Evolutionary conservation across 2,888 invertebrate genomes (phyloP), one percentile per base, ranked within the genome.

Genomic region (Mactromeris polynyma): DNA sequence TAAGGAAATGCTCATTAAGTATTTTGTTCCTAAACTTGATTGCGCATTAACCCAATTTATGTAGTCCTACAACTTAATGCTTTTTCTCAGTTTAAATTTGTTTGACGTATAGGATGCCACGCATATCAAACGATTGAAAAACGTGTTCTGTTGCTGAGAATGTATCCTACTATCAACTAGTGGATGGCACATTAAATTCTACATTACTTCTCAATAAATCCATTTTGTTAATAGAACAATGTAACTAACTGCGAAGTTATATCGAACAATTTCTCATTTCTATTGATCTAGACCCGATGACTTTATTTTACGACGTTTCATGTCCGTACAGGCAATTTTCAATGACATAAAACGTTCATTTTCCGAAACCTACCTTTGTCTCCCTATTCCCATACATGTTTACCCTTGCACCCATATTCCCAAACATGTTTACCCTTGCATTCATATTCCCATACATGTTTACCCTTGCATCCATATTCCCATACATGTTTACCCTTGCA

Each of bases 291-390:
- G 73, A 73, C 73, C 17, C 33, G 1, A 73, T 36, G 73, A 73
- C 73, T 73, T 73, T 26, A 33, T 73, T 73, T 73, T 73, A 73
- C 73, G 73, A 33, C 73, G 33, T 73, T 36, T 73, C 36, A 73
- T 73, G 36, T 73, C 36, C 73, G 36, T 26, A 73, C 4, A 36
- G 19, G 73, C 33, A 73, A 73, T 73, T 17, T 73, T 73, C 73
- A 17, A 73, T 36, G 73, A 33, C 73, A 73, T 73, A 73, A 73
- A 33, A 73, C 33, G 36, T 33, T 17, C 14, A 46, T 17, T 14
- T 11, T 46, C n/a, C n/a, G n/a, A n/a, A n/a, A n/a, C n/a, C n/a
- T n/a, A n/a, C n/a, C n/a, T n/a, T n/a, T n/a, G n/a, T n/a, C n/a
- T n/a, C n/a, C n/a, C n/a, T n/a, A n/a, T n/a, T n/a, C n/a, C n/a